Evolutionary conservation across 2,113 vertebrate genomes (phyloP).

Genomic region (Phylloscopus trochiloides): DNA sequence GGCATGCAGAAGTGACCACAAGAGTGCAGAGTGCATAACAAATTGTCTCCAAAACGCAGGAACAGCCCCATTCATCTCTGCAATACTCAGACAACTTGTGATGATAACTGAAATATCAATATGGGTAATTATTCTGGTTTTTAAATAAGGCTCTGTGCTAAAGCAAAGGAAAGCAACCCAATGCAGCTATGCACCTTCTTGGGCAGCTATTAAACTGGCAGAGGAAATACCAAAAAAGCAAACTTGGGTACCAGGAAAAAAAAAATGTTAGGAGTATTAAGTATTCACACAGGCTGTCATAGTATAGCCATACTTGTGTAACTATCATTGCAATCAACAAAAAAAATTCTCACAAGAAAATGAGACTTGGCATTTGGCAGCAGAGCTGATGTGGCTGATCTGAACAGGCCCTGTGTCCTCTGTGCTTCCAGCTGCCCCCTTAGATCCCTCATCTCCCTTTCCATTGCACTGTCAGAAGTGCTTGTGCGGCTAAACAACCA

Average conservation of each 20-base stretch:
- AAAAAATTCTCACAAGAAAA: neutral
- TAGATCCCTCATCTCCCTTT: neutral
- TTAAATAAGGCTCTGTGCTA: neutral
- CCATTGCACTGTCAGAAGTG: neutral
- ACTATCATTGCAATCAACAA: neutral
- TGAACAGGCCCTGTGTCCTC: neutral
- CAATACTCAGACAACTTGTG: neutral
- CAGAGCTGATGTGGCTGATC: neutral
- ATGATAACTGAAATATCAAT: neutral
- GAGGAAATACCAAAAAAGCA: neutral
- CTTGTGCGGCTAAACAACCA: neutral
- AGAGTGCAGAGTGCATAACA: neutral
- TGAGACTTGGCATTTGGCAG: neutral
- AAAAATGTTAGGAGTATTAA: neutral
- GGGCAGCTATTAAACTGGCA: neutral
- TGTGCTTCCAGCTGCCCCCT: neutral
- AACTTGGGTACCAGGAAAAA: neutral
- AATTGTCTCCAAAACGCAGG: neutral
- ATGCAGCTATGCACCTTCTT: neutral
- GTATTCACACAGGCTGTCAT: neutral
- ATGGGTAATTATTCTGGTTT: neutral
- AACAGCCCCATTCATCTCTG: neutral
- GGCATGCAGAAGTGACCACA: rapidly evolving
- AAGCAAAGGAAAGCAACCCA: neutral
- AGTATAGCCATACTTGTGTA: neutral